Percentiles rank a stretch among this genome's conserved stretches.
phyloP scores from a whole-genome alignment of 2,113 vertebrate genomes.

The Axis porcinus region DNA sequence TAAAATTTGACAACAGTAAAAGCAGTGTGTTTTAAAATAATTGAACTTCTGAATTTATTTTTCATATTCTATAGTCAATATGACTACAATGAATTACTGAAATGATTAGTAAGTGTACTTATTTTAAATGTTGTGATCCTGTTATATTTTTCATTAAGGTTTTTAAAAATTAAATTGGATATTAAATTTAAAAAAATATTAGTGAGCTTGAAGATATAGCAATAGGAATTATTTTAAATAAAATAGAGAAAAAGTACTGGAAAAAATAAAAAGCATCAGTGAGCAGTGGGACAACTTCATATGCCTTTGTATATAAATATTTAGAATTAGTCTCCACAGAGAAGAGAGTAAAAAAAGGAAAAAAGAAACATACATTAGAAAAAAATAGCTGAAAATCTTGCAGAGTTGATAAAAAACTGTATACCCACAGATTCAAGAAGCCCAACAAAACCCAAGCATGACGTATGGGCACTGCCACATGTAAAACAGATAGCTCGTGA shows the following conservation, averaged over 20 bases:
- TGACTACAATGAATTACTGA: constrained; percentile 75
- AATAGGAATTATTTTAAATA: background rate
- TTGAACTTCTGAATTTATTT: constrained; percentile 78
- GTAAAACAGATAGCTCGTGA: background rate
- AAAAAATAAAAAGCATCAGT: background rate
- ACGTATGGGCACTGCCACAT: background rate
- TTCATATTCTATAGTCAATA: constrained; percentile 76
- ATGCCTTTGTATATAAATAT: background rate
- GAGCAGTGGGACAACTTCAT: background rate
- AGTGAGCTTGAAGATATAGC: background rate
- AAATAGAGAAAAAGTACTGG: background rate
- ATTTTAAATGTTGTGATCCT: constrained; percentile 66
- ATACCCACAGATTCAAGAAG: background rate
- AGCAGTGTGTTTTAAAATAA: constrained; percentile 77
- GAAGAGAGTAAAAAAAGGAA: background rate
- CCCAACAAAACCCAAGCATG: background rate
- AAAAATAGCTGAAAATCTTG: background rate
- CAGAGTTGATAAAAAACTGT: background rate
- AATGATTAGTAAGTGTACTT: constrained; percentile 69
- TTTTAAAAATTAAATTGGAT: constrained; percentile 49
- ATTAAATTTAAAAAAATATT: constrained; percentile 58
- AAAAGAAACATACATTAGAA: background rate
- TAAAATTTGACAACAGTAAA: constrained; percentile 75
- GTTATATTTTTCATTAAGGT: constrained; percentile 73
- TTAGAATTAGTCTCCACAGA: background rate